Base-by-base conservation (phyloP, 92 coral and sea anemone genomes). In the Pocillopora meandrina region DNA sequence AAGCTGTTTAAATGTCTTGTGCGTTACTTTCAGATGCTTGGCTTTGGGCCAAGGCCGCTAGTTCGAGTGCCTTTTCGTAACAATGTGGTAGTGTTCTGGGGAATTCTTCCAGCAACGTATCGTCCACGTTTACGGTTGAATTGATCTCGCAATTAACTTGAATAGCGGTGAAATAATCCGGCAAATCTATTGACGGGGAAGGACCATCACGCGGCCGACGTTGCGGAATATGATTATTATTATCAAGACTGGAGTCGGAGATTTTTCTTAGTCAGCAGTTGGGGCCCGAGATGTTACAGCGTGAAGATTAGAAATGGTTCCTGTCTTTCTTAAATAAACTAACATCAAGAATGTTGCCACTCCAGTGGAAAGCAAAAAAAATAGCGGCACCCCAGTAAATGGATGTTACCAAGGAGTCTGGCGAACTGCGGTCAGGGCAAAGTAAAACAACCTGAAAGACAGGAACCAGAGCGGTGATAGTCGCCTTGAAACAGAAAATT, bases 51-150 rank as follows among this genome's bases (percentile, higher is more conserved):
- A 47, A 35, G 20, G 63, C 10, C 61, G 75, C 61, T 92, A 93
- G 85, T 69, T 63, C 88, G 59, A 93, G 74, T 33, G 96, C 96
- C 82, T 90, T 85, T 65, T 79, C 88, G 67, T 91, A 93, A 57
- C 91, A 79, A 1, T 94, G 94, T 47, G 97, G 97, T 11, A 91
- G 94, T 0, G 87, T 78, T 76, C 16, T 19, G 15, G 66, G 16
- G 34, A 49, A 49, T 33, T 68, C 34, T 71, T 79, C 56, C 49
- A 42, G 49, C 49, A 42, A 42, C 49, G 49, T 3, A 42, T 42
- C 5, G 49, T 42, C 49, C 49, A 42, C 62, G 62, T 59, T 1
- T 10, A 12, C 14, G 62, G 18, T 12, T 59, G 18, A 59, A 12
- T 12, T 59, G 1, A 12, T 2, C 15, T 59, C 62, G 15, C 14